phyloP scores from a whole-genome alignment of 2,113 vertebrate species.

The Sclerurus mexicanus region DNA sequence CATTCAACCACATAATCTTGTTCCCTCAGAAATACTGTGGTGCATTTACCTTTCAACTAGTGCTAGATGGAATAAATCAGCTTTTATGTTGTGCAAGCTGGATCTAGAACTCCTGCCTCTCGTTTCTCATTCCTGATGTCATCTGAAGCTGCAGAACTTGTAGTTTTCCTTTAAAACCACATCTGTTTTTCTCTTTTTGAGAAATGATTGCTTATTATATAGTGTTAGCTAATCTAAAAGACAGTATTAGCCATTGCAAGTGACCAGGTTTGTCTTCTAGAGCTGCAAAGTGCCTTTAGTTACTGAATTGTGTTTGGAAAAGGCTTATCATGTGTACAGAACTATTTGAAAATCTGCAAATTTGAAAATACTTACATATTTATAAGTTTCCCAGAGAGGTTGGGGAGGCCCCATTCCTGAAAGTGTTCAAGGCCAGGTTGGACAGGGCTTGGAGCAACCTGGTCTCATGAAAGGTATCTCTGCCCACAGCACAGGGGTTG shows the following conservation, averaged over 20 bases:
- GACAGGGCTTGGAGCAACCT: neutral
- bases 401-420: neutral
- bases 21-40: neutral
- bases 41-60: slow-evolving; percentile 12
- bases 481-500: neutral
- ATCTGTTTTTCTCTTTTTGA: neutral
- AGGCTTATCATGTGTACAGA: neutral
- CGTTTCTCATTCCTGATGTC: neutral
- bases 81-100: neutral
- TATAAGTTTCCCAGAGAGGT: neutral
- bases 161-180: neutral
- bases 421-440: neutral
- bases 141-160: neutral
- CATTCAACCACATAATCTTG: neutral
- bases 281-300: neutral
- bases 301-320: neutral
- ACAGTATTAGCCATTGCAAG: neutral
- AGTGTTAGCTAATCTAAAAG: neutral
- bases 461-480: neutral
- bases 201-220: neutral
- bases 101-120: neutral
- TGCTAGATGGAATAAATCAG: slow-evolving; percentile 20
- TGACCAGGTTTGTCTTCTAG: neutral
- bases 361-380: neutral
- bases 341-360: neutral